Evolutionary conservation across 2,113 vertebrate genomes (phyloP).

Genomic region (Lucifuga dentata): DNA sequence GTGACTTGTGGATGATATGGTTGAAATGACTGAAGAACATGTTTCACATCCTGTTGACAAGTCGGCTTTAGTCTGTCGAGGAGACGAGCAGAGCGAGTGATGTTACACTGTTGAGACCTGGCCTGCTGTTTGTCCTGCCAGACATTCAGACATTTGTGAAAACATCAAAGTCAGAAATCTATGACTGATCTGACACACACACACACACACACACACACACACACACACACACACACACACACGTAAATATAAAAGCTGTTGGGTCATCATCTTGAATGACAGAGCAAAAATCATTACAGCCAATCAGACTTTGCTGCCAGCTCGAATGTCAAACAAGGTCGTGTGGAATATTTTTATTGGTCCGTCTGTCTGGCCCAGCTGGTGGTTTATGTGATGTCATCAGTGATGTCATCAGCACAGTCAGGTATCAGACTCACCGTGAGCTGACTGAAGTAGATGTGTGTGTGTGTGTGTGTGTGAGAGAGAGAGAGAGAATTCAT

Average conservation of each 20-base stretch:
- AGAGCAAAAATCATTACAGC: slow-evolving; percentile 23
- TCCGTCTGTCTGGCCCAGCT: slow-evolving; percentile 4
- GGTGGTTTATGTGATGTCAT: slow-evolving; percentile 11
- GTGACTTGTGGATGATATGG: too few species aligned
- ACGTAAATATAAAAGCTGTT: too few species aligned
- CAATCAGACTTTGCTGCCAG: slow-evolving; percentile 16
- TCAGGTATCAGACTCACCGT: slow-evolving; percentile 12
- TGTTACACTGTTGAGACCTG: too few species aligned
- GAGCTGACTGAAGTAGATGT: background rate
- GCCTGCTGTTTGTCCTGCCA: too few species aligned
- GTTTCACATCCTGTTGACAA: too few species aligned
- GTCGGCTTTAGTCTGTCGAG: too few species aligned
- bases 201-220: slow-evolving; percentile 10
- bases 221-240: too few species aligned
- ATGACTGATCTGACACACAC: background rate
- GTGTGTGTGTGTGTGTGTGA: slow-evolving; percentile 15
- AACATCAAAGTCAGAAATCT: slow-evolving; percentile 21
- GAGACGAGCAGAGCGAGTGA: too few species aligned
- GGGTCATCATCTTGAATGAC: slow-evolving; percentile 12
- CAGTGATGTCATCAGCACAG: slow-evolving; percentile 25
- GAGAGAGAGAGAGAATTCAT: slow-evolving; percentile 9
- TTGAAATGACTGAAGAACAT: too few species aligned
- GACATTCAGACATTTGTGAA: background rate
- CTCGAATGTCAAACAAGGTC: background rate
- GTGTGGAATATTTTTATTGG: background rate